Conservation (phyloP, 1,140 invertebrate species). For the Patella vulgata region DNA sequence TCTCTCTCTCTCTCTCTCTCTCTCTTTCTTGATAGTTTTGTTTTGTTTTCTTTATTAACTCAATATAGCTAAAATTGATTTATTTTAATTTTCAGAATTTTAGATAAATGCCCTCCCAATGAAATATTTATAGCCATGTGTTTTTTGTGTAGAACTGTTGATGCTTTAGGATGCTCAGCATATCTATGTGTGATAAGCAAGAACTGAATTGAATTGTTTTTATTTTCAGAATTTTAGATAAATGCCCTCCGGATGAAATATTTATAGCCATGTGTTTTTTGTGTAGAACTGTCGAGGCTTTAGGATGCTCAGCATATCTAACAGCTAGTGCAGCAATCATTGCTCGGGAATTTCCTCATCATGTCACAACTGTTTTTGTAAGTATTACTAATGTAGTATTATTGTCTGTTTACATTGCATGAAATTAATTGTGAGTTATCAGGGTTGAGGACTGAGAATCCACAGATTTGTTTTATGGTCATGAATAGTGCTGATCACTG, state of each 20-base stretch:
- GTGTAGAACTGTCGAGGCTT: constrained; percentile 88
- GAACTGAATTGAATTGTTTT: neutral
- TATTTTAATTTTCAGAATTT: constrained; percentile 36
- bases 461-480: too few species aligned
- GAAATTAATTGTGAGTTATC: too few species aligned
- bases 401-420: too few species aligned
- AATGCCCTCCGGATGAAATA: constrained; percentile 79
- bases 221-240: constrained; percentile 70
- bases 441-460: too few species aligned
- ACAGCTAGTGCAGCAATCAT: constrained; percentile 93
- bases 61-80: too few species aligned
- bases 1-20: too few species aligned
- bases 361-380: constrained; percentile 90
- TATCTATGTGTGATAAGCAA: too few species aligned
- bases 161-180: constrained; percentile 92
- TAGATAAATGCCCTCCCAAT: constrained; percentile 82
- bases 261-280: constrained; percentile 89
- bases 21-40: too few species aligned
- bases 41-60: too few species aligned
- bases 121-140: constrained; percentile 85
- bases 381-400: too few species aligned
- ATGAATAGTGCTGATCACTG: too few species aligned
- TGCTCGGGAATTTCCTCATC: constrained; percentile 91
- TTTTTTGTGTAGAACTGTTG: constrained; percentile 85
- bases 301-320: constrained; percentile 91